phyloP scores from a whole-genome alignment of 1,140 invertebrate species.

The Araneus ventricosus region DNA sequence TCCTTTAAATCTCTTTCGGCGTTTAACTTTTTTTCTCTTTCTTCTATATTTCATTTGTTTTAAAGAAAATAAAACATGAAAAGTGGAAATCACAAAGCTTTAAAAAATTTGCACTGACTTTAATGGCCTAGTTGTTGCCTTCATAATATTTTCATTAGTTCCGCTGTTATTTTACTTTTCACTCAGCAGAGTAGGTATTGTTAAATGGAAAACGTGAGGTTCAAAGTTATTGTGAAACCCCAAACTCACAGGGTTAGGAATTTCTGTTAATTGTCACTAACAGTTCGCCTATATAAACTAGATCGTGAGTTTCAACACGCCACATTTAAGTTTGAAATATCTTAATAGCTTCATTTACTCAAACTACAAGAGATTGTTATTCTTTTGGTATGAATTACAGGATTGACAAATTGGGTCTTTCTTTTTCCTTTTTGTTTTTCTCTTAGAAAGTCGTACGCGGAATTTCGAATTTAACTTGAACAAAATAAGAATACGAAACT shows the following conservation, averaged over 20 bases:
- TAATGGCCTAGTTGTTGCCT: background rate
- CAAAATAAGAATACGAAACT: no score
- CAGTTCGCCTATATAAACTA: background rate
- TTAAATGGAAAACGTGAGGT: conserved; percentile 10
- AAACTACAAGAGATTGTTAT: no score
- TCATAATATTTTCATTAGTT: background rate
- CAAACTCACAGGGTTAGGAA: background rate
- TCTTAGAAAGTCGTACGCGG: no score
- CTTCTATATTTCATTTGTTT: no score
- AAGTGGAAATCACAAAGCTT: no score
- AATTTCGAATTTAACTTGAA: no score
- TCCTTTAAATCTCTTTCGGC: no score
- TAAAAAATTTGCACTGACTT: background rate
- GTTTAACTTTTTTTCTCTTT: no score
- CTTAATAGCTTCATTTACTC: background rate
- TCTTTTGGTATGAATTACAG: no score
- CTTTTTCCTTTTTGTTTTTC: no score
- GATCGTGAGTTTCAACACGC: background rate
- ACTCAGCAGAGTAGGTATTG: background rate
- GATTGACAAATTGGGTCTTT: no score
- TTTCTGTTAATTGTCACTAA: background rate
- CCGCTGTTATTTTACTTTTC: background rate
- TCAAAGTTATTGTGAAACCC: background rate
- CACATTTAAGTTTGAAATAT: background rate
- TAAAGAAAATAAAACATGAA: no score